Evolutionary conservation across 1,140 invertebrate genomes (phyloP), one percentile per base, ranked within the genome.

Genomic region (Lasioglossum baleicum): DNA sequence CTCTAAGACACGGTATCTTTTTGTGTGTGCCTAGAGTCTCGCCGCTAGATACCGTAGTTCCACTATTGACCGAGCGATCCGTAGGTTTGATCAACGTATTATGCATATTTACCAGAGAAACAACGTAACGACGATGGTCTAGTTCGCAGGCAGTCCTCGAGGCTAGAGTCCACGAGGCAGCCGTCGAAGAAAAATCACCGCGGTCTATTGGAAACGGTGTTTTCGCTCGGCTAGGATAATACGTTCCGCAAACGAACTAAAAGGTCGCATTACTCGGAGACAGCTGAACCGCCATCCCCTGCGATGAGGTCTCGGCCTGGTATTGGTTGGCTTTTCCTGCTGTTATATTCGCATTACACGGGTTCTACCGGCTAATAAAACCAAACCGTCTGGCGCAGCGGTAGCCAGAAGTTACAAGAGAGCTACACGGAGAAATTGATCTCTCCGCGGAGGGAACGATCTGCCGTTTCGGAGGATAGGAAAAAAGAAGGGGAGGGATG

Each of bases 351-450:
- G 56, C 69, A 42, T 75, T 67, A 67, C 80, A 66, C 35, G 44
- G 73, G 13, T 66, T 17, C 53, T 65, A 48, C 70, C 4, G 53
- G 20, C 69, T 75, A 79, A 72, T 61, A 78, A 78, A 70, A 42
- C 20, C 40, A 22, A 65, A 70, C 64, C n/a, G 75, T 78, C 80
- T 48, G 53, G 26, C 74, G 22, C 75, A 78, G 42, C 56, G 51
- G 61, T 65, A 35, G 26, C 31, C 35, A 13, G 48, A 20, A 72
- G 44, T 73, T 79, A 73, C 35, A 48, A 44, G 40, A 31, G 40
- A 31, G 44, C 51, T 64, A 64, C 68, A 20, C 75, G 20, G 44
- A 74, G 71, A 72, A 82, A 82, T 82, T 78, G 80, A 82, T 73
- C 53, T 79, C 44, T 40, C 42, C 26, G 70, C 48, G 67, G 4